These are phyloP conservation scores for Nephrocerus scutellatus DNA, from an alignment of 2,888 invertebrate species.

Conservation along the genomic window DNA sequence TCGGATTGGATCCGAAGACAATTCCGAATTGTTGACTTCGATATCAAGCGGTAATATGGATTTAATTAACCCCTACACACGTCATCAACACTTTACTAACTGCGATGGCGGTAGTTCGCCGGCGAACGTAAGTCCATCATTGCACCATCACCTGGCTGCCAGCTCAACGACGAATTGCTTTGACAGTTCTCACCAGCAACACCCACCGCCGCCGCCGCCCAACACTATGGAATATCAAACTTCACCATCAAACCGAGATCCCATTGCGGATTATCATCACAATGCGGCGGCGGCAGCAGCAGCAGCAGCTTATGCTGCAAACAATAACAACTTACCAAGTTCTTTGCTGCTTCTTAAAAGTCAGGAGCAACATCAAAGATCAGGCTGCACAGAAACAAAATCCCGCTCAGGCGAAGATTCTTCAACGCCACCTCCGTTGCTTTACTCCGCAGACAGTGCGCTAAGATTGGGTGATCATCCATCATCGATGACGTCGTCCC, in stretches of 20 bases:
- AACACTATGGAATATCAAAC: conserved; percentile 19
- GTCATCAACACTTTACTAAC: conserved; percentile 36
- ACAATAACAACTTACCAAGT: conserved; percentile 15
- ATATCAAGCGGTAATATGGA: conserved; percentile 40
- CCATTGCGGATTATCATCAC: conserved; percentile 7
- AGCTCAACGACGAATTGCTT: conserved; percentile 12
- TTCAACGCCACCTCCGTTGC: conserved; percentile 38
- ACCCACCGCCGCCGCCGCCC: conserved; percentile 16
- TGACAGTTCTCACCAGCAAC: too few relatives aligned
- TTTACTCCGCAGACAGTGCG: conserved; percentile 24
- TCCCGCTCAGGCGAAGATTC: conserved; percentile 38
- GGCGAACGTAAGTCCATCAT: conserved; percentile 35
- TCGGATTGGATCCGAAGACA: conserved; percentile 23
- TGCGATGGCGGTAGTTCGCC: conserved; percentile 30
- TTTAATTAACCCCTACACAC: conserved; percentile 44
- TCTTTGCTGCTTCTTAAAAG: too few relatives aligned
- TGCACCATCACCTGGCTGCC: conserved; percentile 22
- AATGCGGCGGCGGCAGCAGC: conserved; percentile 23
- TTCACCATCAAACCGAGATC: conserved; percentile 19
- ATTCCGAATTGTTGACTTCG: too few relatives aligned
- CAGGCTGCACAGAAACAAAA: conserved; percentile 18
- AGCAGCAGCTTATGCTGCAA: conserved; percentile 16
- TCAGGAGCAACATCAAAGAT: too few relatives aligned
- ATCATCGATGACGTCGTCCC: conserved; percentile 34
- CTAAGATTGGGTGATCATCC: conserved; percentile 17